Conservation (phyloP, 2,888 invertebrate genomes). For the Cheilosia impressa region DNA sequence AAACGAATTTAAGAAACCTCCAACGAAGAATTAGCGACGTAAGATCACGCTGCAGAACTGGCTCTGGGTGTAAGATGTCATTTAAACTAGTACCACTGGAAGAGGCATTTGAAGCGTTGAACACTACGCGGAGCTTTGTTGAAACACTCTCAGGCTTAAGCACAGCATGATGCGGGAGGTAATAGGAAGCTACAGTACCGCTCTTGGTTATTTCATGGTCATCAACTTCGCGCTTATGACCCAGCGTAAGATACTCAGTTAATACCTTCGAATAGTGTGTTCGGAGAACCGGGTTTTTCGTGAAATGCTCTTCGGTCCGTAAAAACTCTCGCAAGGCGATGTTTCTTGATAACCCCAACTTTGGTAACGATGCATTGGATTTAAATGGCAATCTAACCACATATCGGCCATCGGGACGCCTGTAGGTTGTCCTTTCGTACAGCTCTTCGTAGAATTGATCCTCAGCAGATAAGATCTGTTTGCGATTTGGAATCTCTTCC, state of each 20-base stretch:
- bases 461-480: too few relatives aligned
- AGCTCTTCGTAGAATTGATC: too few relatives aligned
- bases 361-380: too few relatives aligned
- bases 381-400: too few relatives aligned
- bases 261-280: constrained; percentile 14
- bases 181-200: background rate
- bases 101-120: constrained; percentile 12
- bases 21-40: too few relatives aligned
- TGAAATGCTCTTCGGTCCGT: background rate
- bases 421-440: too few relatives aligned
- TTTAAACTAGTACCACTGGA: constrained; percentile 12
- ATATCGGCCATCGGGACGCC: too few relatives aligned
- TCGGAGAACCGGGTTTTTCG: background rate
- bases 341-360: background rate
- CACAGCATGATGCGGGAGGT: constrained; percentile 26
- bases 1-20: too few relatives aligned
- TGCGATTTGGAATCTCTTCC: too few relatives aligned
- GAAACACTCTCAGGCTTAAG: constrained; percentile 8
- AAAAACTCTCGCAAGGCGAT: constrained; percentile 3
- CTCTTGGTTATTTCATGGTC: background rate
- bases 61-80: constrained; percentile 3
- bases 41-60: background rate
- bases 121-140: constrained; percentile 5
- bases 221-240: background rate
- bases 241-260: constrained; percentile 21